Conservation (phyloP, 2,797 vertebrate species). For the Knipowitschia caucasica region DNA sequence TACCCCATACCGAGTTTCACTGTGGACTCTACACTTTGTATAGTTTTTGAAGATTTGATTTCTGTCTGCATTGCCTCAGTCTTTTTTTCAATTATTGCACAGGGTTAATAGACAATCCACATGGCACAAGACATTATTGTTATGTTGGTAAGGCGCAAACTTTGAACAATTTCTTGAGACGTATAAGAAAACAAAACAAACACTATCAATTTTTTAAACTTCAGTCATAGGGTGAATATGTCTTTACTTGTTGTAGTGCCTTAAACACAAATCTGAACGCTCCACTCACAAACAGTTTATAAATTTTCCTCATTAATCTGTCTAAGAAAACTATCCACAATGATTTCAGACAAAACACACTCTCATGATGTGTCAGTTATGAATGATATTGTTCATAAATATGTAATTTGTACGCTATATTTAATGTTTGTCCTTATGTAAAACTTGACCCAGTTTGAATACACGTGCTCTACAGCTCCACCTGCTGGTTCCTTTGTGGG, state of each 20-base stretch:
- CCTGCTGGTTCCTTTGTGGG: constrained; percentile 43
- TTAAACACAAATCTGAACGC: constrained; percentile 48
- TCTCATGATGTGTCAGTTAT: not conserved
- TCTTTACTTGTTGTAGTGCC: constrained; percentile 50
- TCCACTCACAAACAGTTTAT: not conserved
- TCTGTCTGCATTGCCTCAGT: constrained; percentile 6
- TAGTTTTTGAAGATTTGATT: constrained; percentile 15
- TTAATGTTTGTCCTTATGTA: constrained; percentile 8
- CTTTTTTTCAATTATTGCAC: constrained; percentile 17
- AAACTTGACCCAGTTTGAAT: constrained; percentile 16
- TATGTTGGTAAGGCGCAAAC: not conserved
- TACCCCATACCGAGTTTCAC: constrained; percentile 14
- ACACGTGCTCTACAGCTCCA: constrained; percentile 54
- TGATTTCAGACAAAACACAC: not conserved
- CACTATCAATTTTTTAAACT: constrained; percentile 12
- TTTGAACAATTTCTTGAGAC: not conserved
- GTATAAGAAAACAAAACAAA: not conserved
- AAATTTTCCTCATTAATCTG: not conserved
- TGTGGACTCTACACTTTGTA: constrained; percentile 13
- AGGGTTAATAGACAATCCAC: constrained; percentile 26
- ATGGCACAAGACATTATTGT: not conserved
- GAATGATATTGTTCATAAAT: not conserved
- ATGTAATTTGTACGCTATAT: constrained; percentile 11
- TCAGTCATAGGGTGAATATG: too few species aligned
- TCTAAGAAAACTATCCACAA: not conserved